Conservation (phyloP, 2,113 vertebrate genomes). For the Otolemur garnettii region DNA sequence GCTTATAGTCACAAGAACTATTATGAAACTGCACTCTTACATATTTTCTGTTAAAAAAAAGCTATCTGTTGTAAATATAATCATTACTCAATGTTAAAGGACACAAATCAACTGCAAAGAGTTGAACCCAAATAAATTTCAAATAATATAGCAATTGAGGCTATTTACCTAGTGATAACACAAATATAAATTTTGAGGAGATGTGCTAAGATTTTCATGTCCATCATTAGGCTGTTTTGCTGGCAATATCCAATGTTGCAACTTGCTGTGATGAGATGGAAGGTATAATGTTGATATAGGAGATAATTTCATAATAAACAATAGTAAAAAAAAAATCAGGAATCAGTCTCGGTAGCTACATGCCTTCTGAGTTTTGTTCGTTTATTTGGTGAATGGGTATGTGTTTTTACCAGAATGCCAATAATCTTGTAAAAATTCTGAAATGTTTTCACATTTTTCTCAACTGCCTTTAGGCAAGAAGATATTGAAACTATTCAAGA, state of each 20-base stretch:
- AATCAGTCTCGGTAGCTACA: not conserved
- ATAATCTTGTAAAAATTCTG: not conserved
- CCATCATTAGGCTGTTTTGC: conserved; percentile 27
- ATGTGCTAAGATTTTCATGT: not conserved
- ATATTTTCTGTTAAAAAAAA: conserved; percentile 1
- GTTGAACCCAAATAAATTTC: not conserved
- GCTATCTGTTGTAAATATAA: not conserved
- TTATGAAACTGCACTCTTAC: not conserved
- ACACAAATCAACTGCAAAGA: not conserved
- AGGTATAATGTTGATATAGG: not conserved
- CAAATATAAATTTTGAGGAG: conserved; percentile 19
- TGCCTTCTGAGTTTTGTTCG: not conserved
- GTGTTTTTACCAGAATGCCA: conserved; percentile 10
- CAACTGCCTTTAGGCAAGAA: not conserved
- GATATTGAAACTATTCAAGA: conserved; percentile 25
- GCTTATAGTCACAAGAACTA: not conserved
- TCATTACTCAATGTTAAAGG: not conserved
- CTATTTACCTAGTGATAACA: not conserved
- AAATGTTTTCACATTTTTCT: conserved; percentile 33
- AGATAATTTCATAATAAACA: not conserved
- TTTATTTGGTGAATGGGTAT: conserved; percentile 30
- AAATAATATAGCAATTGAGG: not conserved
- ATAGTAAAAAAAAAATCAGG: not conserved
- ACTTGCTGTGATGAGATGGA: not conserved
- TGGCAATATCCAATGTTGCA: not conserved